Evolutionary conservation across 2,888 invertebrate genomes (phyloP).

Genomic region (Eupithecia inturbata): DNA sequence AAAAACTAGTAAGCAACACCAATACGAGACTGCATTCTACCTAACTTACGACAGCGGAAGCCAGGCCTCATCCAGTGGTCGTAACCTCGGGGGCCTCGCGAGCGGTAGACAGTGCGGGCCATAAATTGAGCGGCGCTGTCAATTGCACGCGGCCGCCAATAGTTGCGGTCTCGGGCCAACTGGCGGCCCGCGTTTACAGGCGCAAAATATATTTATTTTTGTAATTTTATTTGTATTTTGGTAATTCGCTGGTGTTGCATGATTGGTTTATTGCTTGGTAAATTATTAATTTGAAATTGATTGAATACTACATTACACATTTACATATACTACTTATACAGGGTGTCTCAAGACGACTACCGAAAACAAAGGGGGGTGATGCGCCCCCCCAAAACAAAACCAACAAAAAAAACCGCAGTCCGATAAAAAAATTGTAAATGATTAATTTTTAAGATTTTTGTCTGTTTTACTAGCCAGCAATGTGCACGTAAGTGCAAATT

Average conservation of each 20-base stretch:
- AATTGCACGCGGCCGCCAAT: conserved; percentile 82
- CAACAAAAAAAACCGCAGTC: no score
- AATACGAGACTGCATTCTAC: background rate
- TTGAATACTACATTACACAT: no score
- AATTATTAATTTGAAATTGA: background rate
- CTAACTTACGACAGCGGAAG: background rate
- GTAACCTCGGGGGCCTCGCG: conserved; percentile 29
- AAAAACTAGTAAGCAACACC: background rate
- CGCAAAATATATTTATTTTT: conserved; percentile 35
- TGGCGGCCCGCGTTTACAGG: conserved; percentile 32
- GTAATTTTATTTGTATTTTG: conserved; percentile 27
- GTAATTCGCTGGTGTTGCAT: conserved; percentile 12
- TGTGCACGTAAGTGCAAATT: no score
- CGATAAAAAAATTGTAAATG: no score
- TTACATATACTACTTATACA: no score
- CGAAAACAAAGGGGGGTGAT: no score
- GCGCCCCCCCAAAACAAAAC: no score
- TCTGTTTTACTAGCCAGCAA: no score
- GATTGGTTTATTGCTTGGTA: conserved; percentile 15
- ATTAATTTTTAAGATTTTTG: no score
- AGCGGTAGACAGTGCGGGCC: conserved; percentile 79
- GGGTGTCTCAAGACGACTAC: no score
- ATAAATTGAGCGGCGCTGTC: conserved; percentile 84
- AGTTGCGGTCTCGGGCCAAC: conserved; percentile 75
- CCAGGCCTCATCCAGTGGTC: conserved; percentile 47